phyloP scores from a whole-genome alignment of 2,113 vertebrate genomes.

The Buteo buteo region DNA sequence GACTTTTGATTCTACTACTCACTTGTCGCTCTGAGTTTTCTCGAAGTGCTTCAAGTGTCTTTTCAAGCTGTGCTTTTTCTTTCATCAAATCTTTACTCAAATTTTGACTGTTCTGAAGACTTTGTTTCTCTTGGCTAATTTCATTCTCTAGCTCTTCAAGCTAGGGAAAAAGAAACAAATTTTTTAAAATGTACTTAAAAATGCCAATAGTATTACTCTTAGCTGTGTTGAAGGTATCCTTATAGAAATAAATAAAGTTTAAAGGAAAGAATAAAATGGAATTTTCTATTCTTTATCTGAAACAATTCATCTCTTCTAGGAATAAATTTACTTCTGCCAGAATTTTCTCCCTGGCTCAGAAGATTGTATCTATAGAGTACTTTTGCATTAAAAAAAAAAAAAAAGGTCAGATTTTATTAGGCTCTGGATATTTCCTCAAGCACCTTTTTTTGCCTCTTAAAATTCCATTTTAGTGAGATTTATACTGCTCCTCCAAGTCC shows the following conservation, averaged over 20 bases:
- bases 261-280: not conserved
- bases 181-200: not conserved
- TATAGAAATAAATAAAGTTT: not conserved
- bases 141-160: slow-evolving; percentile 86
- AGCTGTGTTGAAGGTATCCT: not conserved
- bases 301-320: not conserved
- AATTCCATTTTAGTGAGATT: not conserved
- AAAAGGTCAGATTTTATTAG: not conserved
- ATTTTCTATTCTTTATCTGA: not conserved
- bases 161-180: slow-evolving; percentile 65
- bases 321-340: not conserved
- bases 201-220: not conserved
- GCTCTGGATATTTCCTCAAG: not conserved
- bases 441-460: not conserved
- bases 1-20: not conserved
- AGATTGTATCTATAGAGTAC: not conserved
- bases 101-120: slow-evolving; percentile 84
- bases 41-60: slow-evolving; percentile 86
- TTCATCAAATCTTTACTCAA: slow-evolving; percentile 93
- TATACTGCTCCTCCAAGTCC: not conserved
- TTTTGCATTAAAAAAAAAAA: not conserved
- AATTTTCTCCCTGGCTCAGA: not conserved
- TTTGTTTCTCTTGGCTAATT: slow-evolving; percentile 84
- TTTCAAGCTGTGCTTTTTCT: slow-evolving; percentile 94
- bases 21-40: slow-evolving; percentile 97